phyloP scores from a whole-genome alignment of 2,888 invertebrate species.

The Dyspetes luteomarginatus region DNA sequence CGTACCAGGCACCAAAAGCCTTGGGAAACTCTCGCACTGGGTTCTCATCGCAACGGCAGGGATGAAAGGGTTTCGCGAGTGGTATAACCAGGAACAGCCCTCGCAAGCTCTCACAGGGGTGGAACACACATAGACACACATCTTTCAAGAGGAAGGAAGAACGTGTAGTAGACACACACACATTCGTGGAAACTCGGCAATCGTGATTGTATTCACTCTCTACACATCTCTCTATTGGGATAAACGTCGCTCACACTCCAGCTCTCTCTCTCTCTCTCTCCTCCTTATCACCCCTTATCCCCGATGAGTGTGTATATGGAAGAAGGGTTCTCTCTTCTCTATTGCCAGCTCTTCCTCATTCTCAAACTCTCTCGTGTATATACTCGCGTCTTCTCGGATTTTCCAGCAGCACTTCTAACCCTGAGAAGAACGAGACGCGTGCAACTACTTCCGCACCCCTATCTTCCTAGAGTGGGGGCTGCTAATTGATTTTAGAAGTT shows the following conservation, averaged over 20 bases:
- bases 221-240: conserved; percentile 63
- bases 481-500: conserved; percentile 83
- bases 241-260: conserved; percentile 74
- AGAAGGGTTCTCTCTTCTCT: conserved; percentile 47
- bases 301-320: conserved; percentile 30
- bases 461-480: conserved; percentile 74
- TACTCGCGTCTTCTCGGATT: conserved; percentile 7
- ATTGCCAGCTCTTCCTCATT: conserved; percentile 35
- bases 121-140: conserved; percentile 14
- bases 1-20: conserved; percentile 25
- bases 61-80: conserved; percentile 69
- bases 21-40: conserved; percentile 12
- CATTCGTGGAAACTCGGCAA: conserved; percentile 70
- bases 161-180: conserved; percentile 55
- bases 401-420: not conserved
- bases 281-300: conserved; percentile 64
- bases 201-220: conserved; percentile 76
- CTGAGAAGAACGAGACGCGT: conserved; percentile 69
- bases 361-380: conserved; percentile 20
- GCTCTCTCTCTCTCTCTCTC: conserved; percentile 28
- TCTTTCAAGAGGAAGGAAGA: not conserved
- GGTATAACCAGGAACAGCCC: too few relatives aligned
- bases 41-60: conserved; percentile 33
- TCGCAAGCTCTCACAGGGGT: conserved; percentile 31
- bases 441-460: conserved; percentile 38